Evolutionary conservation across 2,113 vertebrate species (phyloP).

Genomic region (Chloroceryle aenea): DNA sequence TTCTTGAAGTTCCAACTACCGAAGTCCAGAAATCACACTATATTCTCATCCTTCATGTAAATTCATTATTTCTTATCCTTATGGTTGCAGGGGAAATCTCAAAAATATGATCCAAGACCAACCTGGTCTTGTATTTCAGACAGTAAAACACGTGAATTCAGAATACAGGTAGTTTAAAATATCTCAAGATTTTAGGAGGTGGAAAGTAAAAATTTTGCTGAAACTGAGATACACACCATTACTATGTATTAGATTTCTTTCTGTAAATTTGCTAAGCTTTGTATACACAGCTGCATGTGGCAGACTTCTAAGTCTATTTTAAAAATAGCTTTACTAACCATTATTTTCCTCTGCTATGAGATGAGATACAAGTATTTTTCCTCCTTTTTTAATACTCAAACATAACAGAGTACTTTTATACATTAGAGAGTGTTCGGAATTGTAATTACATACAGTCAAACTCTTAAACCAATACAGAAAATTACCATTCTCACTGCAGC

Average conservation of each 20-base stretch:
- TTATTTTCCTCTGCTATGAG: background rate
- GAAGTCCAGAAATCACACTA: background rate
- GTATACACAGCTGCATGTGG: background rate
- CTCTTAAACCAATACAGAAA: background rate
- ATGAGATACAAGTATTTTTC: background rate
- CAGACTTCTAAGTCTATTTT: background rate
- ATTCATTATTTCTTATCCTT: constrained; percentile 8
- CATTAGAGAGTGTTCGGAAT: background rate
- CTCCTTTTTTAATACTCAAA: background rate
- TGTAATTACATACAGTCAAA: background rate
- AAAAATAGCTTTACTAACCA: background rate
- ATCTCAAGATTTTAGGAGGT: background rate
- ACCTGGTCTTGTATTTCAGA: background rate
- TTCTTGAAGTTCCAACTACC: background rate
- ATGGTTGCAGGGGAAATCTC: constrained; percentile 45
- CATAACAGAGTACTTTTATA: background rate
- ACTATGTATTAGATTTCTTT: background rate
- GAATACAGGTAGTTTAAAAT: constrained; percentile 8
- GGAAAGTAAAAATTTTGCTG: background rate
- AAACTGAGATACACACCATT: background rate
- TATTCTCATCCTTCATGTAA: constrained; percentile 37
- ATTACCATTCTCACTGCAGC: background rate
- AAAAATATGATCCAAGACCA: constrained; percentile 33
- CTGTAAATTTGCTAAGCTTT: background rate
- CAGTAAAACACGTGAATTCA: constrained; percentile 1